Conservation (phyloP, 2,888 invertebrate genomes). For the Lypha dubia region DNA sequence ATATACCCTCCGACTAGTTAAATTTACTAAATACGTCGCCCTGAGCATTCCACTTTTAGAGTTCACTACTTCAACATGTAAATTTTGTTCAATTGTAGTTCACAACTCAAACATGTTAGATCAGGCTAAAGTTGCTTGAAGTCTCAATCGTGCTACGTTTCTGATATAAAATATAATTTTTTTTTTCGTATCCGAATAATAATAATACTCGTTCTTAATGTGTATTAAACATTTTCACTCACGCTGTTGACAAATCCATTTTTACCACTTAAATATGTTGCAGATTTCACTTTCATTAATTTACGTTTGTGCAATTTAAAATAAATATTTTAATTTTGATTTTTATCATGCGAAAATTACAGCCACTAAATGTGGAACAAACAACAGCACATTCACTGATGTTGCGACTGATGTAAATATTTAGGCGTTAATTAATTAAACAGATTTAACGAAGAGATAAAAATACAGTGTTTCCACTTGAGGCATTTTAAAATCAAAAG, state of each 20-base stretch:
- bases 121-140: too few species aligned
- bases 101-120: too few species aligned
- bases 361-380: constrained; percentile 3
- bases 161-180: too few species aligned
- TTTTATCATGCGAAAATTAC: constrained; percentile 29
- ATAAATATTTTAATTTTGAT: constrained; percentile 50
- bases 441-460: constrained; percentile 7
- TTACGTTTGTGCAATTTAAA: constrained; percentile 37
- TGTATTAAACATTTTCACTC: not conserved
- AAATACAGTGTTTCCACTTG: not conserved
- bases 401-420: constrained; percentile 5
- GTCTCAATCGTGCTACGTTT: too few species aligned
- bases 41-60: too few species aligned
- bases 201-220: too few species aligned
- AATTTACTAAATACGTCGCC: too few species aligned
- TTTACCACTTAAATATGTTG: constrained; percentile 28
- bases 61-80: too few species aligned
- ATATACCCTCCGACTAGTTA: too few species aligned
- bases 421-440: constrained; percentile 29
- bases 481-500: not conserved
- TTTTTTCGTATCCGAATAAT: too few species aligned
- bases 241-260: constrained; percentile 15
- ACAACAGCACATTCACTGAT: not conserved
- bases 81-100: too few species aligned
- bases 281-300: constrained; percentile 28